A percentile compares a stretch with the other conserved stretches of the same genome.
Evolutionary conservation across 1,140 invertebrate species (phyloP).

Genomic region (fruit fly (Drosophila melanogaster)): Release_6_plus_ISO1_MT NT_033779.5:14823001-14823500

Average conservation of each 20-base stretch:
- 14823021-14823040: slow-evolving; percentile 25
- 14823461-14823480: slow-evolving; percentile 33
- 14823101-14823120: slow-evolving; percentile 27
- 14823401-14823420: slow-evolving; percentile 26
- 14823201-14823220: slow-evolving; percentile 71
- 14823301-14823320: slow-evolving; percentile 70
- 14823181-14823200: slow-evolving; percentile 83
- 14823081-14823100: slow-evolving; percentile 65
- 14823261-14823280: not conserved
- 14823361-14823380: slow-evolving; percentile 28
- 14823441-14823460: slow-evolving; percentile 26
- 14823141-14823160: slow-evolving; percentile 64
- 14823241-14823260: slow-evolving; percentile 11
- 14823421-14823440: slow-evolving; percentile 5
- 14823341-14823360: slow-evolving; percentile 73
- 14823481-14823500: slow-evolving; percentile 10
- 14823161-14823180: slow-evolving; percentile 83
- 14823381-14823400: slow-evolving; percentile 12
- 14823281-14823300: not conserved
- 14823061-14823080: slow-evolving; percentile 49
- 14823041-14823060: slow-evolving; percentile 4
- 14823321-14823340: slow-evolving; percentile 82
- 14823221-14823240: slow-evolving; percentile 29
- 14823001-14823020: slow-evolving; percentile 30
- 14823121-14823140: slow-evolving; percentile 24